Evolutionary conservation across 2,113 vertebrate species (phyloP).

Genomic region (Alligator sinensis): DNA sequence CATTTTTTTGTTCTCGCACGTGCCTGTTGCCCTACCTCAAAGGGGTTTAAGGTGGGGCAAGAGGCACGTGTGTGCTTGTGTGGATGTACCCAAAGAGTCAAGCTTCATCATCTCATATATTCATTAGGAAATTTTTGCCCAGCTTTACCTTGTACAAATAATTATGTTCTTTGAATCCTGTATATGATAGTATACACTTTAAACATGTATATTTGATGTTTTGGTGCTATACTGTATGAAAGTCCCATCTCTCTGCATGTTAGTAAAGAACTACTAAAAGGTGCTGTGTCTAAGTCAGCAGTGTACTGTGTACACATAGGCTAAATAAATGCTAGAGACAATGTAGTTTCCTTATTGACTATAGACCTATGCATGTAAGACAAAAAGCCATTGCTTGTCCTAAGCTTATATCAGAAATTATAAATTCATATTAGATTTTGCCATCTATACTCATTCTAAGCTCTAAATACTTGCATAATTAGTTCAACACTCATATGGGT

Average conservation of each 20-base stretch:
- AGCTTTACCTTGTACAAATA: neutral
- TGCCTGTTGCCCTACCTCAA: too few species aligned
- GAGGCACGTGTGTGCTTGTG: too few species aligned
- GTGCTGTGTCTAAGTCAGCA: neutral
- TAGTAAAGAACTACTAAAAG: neutral
- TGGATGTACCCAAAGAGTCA: neutral
- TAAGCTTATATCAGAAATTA: fast-evolving
- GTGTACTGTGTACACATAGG: fast-evolving
- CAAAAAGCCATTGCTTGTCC: neutral
- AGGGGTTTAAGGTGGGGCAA: too few species aligned
- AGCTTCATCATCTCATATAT: neutral
- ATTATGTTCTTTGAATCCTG: neutral
- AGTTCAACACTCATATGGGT: neutral
- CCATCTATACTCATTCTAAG: neutral
- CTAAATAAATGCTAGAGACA: neutral
- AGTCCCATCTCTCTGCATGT: neutral
- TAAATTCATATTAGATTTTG: neutral
- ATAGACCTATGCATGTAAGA: fast-evolving
- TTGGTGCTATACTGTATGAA: neutral
- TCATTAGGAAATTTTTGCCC: neutral
- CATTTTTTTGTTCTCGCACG: too few species aligned
- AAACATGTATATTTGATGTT: neutral
- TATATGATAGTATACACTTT: neutral
- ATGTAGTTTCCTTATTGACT: neutral
- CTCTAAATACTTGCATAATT: neutral